phyloP scores from a whole-genome alignment of 2,797 vertebrate species.

The Tangara arthus region DNA sequence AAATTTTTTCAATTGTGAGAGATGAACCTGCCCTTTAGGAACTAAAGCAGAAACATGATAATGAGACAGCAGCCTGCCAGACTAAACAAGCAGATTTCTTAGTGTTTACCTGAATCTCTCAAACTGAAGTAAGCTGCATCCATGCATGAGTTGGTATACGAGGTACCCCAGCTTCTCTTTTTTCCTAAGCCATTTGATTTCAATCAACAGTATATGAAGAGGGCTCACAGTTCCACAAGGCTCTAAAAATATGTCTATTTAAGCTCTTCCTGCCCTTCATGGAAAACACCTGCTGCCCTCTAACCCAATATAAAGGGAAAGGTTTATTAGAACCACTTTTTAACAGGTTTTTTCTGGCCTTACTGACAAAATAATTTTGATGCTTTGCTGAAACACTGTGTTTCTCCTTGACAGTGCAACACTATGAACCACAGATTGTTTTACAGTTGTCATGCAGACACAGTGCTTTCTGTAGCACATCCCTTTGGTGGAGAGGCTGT shows the following conservation, averaged over 20 bases:
- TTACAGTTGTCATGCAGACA: not conserved
- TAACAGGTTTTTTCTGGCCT: not conserved
- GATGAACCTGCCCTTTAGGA: not conserved
- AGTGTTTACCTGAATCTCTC: not conserved
- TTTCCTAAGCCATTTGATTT: not conserved
- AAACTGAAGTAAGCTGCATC: not conserved
- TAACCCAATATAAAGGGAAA: not conserved
- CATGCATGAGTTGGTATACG: not conserved
- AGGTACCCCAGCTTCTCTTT: not conserved
- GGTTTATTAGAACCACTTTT: not conserved
- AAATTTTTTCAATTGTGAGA: not conserved
- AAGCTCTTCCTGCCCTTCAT: not conserved
- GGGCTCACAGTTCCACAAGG: not conserved
- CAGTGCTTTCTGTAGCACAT: not conserved
- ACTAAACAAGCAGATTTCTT: not conserved
- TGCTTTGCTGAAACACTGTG: not conserved
- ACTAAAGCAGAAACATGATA: not conserved
- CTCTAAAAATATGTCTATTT: not conserved
- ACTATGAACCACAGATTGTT: not conserved
- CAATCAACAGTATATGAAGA: not conserved
- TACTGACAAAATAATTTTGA: not conserved
- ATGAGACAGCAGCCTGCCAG: not conserved
- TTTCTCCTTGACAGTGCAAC: not conserved
- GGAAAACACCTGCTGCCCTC: not conserved
- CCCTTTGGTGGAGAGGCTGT: not conserved